Conservation (phyloP, 2,797 vertebrate genomes). For the Halcyon leucocephala region DNA sequence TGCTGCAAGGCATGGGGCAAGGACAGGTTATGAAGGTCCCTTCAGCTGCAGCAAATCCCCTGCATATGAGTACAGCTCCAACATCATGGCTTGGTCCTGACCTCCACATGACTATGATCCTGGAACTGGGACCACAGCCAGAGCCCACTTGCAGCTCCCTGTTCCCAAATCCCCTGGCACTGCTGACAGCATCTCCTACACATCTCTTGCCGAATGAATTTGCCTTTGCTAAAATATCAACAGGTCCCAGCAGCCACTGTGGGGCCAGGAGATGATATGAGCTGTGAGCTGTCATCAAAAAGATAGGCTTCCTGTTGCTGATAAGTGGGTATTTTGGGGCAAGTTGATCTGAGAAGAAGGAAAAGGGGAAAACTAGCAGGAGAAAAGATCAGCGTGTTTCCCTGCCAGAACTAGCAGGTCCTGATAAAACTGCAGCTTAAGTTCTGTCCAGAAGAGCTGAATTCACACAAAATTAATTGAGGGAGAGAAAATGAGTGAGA, state of each 20-base stretch:
- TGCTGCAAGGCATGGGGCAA: not conserved
- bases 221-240: not conserved
- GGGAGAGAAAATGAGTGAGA: not conserved
- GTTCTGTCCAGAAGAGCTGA: not conserved
- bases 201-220: not conserved
- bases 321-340: not conserved
- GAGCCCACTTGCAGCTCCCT: rapidly evolving
- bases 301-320: not conserved
- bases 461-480: not conserved
- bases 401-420: not conserved
- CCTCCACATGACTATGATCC: not conserved
- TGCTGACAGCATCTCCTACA: not conserved
- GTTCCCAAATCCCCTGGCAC: not conserved
- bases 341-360: not conserved
- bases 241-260: not conserved
- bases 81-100: rapidly evolving
- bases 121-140: rapidly evolving
- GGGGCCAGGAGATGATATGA: not conserved
- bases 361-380: not conserved
- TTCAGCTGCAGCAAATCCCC: not conserved
- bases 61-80: not conserved
- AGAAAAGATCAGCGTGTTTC: not conserved
- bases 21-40: not conserved
- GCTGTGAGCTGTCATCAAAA: not conserved
- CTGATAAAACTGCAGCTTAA: not conserved